Base-by-base conservation (phyloP, 2,888 invertebrate genomes). In the Chrysolina haemoptera region DNA sequence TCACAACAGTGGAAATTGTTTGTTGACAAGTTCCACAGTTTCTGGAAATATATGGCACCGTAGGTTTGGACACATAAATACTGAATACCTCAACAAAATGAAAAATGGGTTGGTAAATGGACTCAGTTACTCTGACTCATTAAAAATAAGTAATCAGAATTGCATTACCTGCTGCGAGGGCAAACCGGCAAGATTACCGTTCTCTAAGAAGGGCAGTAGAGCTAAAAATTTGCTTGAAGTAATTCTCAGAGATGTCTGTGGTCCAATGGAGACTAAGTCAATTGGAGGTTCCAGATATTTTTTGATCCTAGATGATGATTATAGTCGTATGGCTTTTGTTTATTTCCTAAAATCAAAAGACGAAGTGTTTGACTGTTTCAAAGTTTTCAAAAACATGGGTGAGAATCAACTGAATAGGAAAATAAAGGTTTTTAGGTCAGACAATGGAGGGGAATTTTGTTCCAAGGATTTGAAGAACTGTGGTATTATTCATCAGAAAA, bases 161-260 rank as follows among this genome's bases (percentile, higher is more conserved):
- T 70, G 70, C 41, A 16, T 53, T 18, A 16, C 55, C 0, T 70
- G 70, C 35, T 70, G 70, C 55, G 65, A 70, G 64, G 70, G 65
- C 11, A 62, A 70, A 35, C 70, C 63, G 20, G 18, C 20, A 35
- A 73, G 84, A 27, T 77, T 83, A 55, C 83, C 84, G 11, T 85
- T 85, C 68, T 41, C 66, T 16, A 59, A 79, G 67, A 53, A 62
- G 48, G 76, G 75, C 18, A 53, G 40, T 2, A 40, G 72, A 35
- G 65, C 73, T 46, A 79, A 40, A 76, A 78, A 46, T 27, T 27
- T 27, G 5, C 27, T 27, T 27, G 27, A 27, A 27, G 5, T 27
- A 27, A 27, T 27, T 27, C 27, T 3, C 76, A 0, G 48, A 41
- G 78, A 79, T 62, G 8, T 73, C 4, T 64, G 48, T 65, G 73